These are phyloP conservation scores for Porites cylindrica DNA, from an alignment of 92 coral and sea anemone genomes.

Conservation along the genomic window DNA sequence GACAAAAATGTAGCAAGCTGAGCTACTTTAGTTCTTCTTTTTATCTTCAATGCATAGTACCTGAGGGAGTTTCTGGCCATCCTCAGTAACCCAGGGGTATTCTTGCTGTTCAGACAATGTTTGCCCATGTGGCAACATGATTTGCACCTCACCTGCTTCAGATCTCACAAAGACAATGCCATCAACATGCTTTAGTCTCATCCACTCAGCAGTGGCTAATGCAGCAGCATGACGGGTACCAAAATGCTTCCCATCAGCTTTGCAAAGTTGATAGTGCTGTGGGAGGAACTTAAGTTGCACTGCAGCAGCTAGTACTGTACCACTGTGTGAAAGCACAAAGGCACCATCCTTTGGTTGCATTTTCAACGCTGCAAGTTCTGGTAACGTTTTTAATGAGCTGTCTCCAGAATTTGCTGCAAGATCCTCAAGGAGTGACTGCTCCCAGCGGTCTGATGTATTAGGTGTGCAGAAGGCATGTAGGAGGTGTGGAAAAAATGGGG, in stretches of 20 bases:
- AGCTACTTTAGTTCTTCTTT: neutral
- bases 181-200: neutral
- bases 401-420: neutral
- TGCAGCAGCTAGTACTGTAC: constrained; percentile 43
- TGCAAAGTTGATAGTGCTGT: constrained; percentile 49
- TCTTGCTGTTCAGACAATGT: neutral
- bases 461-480: neutral
- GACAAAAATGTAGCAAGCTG: no score
- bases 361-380: constrained; percentile 4
- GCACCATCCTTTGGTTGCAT: constrained; percentile 54
- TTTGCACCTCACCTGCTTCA: constrained; percentile 10
- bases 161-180: constrained; percentile 25
- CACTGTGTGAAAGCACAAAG: constrained; percentile 41
- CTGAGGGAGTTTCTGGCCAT: constrained; percentile 33
- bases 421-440: neutral
- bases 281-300: constrained; percentile 41
- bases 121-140: constrained; percentile 25
- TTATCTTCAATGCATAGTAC: constrained; percentile 12
- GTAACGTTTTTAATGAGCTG: neutral
- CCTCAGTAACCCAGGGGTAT: constrained; percentile 10
- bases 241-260: constrained; percentile 37
- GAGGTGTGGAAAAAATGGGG: neutral
- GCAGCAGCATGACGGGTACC: constrained; percentile 56
- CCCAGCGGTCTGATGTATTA: neutral
- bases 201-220: constrained; percentile 42